Percentiles rank a stretch among this genome's conserved stretches.
These are phyloP conservation scores for Hemiscyllium ocellatum DNA, from an alignment of 2,113 vertebrate genomes.

Conservation along the genomic window DNA sequence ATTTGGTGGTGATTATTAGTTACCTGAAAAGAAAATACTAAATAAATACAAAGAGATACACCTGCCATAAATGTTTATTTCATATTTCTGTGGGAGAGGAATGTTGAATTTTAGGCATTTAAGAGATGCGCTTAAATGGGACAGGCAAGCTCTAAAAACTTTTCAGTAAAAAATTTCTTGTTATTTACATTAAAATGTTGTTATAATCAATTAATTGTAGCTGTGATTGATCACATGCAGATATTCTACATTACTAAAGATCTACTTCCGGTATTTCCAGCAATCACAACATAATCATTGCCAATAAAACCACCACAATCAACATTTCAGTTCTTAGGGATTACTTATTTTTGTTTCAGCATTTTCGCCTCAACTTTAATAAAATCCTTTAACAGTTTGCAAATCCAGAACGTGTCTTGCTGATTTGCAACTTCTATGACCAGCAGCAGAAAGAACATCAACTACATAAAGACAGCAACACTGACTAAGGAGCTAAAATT, in stretches of 20 bases:
- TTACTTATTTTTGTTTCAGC: background rate
- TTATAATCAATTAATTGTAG: background rate
- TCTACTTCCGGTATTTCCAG: background rate
- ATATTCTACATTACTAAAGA: background rate
- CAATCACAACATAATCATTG: background rate
- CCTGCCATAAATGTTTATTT: constrained; percentile 6
- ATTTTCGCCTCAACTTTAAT: background rate
- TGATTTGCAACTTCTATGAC: too few species aligned
- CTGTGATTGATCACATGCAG: background rate
- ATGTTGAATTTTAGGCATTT: constrained; percentile 2
- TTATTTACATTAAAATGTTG: background rate
- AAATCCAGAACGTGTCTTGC: too few species aligned
- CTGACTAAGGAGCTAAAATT: too few species aligned
- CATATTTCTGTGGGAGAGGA: constrained; percentile 11
- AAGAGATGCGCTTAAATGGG: background rate
- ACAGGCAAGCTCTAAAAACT: background rate
- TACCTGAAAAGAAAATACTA: background rate
- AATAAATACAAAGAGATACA: background rate
- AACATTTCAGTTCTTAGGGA: background rate
- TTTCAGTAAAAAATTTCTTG: background rate
- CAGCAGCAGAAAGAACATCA: too few species aligned
- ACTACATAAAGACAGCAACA: too few species aligned
- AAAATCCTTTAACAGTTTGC: background rate
- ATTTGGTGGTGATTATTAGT: background rate
- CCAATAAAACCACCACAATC: constrained; percentile 21